Evolutionary conservation across 2,113 vertebrate genomes (phyloP), one percentile per base, ranked within the genome.

Genomic region (Centropus bengalensis): DNA sequence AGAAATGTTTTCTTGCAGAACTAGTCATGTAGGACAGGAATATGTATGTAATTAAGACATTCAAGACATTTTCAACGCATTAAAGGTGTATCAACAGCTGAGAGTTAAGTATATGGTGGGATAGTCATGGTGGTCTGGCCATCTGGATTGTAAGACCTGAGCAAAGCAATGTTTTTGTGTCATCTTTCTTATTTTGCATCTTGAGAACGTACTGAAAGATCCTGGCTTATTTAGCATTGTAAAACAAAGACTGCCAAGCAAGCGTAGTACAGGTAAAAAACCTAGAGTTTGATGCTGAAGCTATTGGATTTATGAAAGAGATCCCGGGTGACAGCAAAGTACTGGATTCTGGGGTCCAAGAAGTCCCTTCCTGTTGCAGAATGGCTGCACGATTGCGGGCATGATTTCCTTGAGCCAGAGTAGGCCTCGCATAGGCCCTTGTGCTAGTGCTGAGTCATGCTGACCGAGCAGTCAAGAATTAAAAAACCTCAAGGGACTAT

Each of bases 61-160:
- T 28, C 13, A 32, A 38, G 18, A 14, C 2, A 1, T 22, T 81
- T 69, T 55, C 7, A 4, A 6, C 0, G 1, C 23, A 2, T 45
- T 60, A 42, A n/a, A 55, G 5, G 17, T 47, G 3, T 27, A 45
- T 42, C 16, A 45, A 52, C 16, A 64, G 18, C 8, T 11, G 32
- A 60, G 49, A 45, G 6, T 52, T 49, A 5, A 0, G 1, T 24
- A 7, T 8, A 4, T 18, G 10, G 10, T 73, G 36, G 12, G 3
- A 4, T 45, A 40, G 12, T 80, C 10, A 30, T 36, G 12, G 28
- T 30, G 54, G 16, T 19, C 24, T 26, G 42, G 13, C 5, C 20
- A 58, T 13, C 5, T 30, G 58, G 8, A n/a, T 21, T 60, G 8
- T 27, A 38, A 0, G 2, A 69, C 55, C 26, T 6, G 49, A 84